Evolutionary conservation across 30 jellyfish, hydroid and myxozoan genomes (phyloP).

Genomic region (Aurelia aurita complex sp. Pacific): DNA sequence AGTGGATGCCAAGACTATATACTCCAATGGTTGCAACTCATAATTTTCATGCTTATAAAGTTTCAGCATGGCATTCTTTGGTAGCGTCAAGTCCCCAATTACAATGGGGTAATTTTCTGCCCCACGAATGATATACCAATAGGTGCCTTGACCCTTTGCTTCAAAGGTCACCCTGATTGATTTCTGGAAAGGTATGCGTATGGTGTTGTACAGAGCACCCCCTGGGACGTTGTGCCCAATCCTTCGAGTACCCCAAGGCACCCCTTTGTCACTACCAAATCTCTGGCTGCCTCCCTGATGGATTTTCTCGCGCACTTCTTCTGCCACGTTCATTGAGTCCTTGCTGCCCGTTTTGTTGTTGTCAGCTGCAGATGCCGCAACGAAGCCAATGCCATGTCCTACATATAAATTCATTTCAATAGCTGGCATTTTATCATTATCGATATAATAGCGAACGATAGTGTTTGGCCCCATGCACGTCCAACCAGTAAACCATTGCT

Average conservation of each 20-base stretch:
- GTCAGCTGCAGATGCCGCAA: neutral
- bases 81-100: constrained; percentile 64
- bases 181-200: constrained; percentile 56
- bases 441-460: constrained; percentile 62
- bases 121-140: constrained; percentile 70
- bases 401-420: constrained; percentile 61
- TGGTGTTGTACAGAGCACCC: constrained; percentile 75
- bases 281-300: neutral
- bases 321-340: neutral
- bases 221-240: constrained; percentile 48
- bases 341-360: neutral
- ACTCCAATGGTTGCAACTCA: constrained; percentile 31
- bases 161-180: constrained; percentile 43
- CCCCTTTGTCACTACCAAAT: neutral
- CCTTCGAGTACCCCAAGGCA: constrained; percentile 78
- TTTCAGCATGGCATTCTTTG: constrained; percentile 44
- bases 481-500: constrained; percentile 80
- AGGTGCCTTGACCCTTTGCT: constrained; percentile 19
- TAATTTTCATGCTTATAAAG: constrained; percentile 34
- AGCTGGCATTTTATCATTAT: constrained; percentile 41
- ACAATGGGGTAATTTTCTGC: constrained; percentile 68
- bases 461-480: constrained; percentile 53
- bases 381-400: constrained; percentile 75
- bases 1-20: constrained; percentile 45
- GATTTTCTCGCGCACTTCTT: neutral